phyloP scores from a whole-genome alignment of 2,888 invertebrate species.

The Cheilosia impressa region DNA sequence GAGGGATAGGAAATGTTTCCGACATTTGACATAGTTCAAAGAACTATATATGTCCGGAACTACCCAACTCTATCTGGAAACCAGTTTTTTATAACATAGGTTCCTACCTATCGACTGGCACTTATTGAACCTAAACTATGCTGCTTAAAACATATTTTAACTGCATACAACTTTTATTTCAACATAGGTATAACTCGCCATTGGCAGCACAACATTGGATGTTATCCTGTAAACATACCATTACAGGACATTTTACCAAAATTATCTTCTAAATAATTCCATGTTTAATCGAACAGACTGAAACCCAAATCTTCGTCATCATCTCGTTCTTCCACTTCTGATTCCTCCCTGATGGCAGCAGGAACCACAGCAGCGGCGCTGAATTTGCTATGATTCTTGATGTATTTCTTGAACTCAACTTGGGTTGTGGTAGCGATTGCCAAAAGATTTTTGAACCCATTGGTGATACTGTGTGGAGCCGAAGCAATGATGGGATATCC shows the following conservation, averaged over 20 bases:
- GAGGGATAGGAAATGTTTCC: too few species aligned
- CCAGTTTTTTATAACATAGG: too few species aligned
- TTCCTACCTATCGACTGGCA: too few species aligned
- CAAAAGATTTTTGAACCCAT: slow-evolving; percentile 98
- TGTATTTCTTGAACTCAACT: slow-evolving; percentile 96
- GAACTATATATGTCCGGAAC: too few species aligned
- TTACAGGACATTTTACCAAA: slow-evolving; percentile 45
- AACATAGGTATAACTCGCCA: too few species aligned
- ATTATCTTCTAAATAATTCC: slow-evolving; percentile 6
- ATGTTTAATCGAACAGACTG: slow-evolving; percentile 93
- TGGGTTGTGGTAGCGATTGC: slow-evolving; percentile 98
- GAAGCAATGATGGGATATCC: slow-evolving; percentile 98
- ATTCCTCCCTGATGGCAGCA: slow-evolving; percentile 88
- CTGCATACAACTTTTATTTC: too few species aligned
- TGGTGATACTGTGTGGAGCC: slow-evolving; percentile 98
- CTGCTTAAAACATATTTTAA: too few species aligned
- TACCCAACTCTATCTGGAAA: too few species aligned
- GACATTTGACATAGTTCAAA: too few species aligned
- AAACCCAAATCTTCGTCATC: slow-evolving; percentile 99
- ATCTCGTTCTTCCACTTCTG: slow-evolving; percentile 92
- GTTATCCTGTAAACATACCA: too few species aligned
- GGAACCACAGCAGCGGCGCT: slow-evolving; percentile 87
- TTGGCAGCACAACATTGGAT: slow-evolving; percentile 80
- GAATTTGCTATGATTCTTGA: slow-evolving; percentile 98
- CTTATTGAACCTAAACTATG: too few species aligned